Evolutionary conservation across 2,113 vertebrate species (phyloP), one percentile per base, ranked within the genome.

Genomic region (Melanerpes formicivorus): DNA sequence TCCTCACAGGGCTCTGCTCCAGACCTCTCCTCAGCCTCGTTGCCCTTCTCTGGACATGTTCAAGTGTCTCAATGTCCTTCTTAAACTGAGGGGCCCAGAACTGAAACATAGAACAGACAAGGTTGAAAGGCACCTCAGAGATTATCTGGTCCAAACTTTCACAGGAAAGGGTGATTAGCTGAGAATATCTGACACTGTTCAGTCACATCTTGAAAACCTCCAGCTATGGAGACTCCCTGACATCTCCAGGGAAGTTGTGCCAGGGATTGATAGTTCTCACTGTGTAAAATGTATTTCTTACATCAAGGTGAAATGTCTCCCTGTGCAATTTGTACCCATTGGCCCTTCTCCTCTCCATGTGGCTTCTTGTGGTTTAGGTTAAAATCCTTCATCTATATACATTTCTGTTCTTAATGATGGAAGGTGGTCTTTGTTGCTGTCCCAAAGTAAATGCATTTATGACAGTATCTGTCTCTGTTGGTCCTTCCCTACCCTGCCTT

Each of bases 191-290:
- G 26, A 5, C 34, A 75, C 27, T 79, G 18, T 46, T 42, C 69
- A 29, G 30, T 25, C 1, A 1, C 0, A 0, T 48, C 54, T 62
- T 77, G 78, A 46, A 82, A 55, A 34, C 9, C 30, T 25, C 42
- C 50, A 70, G 50, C 0, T 2, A 40, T 29, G n/a, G 14, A 11
- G 34, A 59, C 42, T 70, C 62, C 27, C n/a, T 6, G 22, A 32
- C 2, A 0, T 46, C 34, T n/a, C 63, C 40, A 42, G 14, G 75
- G 34, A 80, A 56, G 13, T 4, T 84, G 34, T 75, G 30, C 23
- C 42, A 26, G 27, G 4, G 44, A 32, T 9, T 16, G 34, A 44
- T 32, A 54, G 22, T 54, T 80, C 50, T 40, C 16, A 15, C 34
- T 22, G 50, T 46, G 21, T 74, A 50, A 69, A 29, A 52, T 4